Conservation (phyloP, 1,140 invertebrate species). For the Aricia agestis region DNA sequence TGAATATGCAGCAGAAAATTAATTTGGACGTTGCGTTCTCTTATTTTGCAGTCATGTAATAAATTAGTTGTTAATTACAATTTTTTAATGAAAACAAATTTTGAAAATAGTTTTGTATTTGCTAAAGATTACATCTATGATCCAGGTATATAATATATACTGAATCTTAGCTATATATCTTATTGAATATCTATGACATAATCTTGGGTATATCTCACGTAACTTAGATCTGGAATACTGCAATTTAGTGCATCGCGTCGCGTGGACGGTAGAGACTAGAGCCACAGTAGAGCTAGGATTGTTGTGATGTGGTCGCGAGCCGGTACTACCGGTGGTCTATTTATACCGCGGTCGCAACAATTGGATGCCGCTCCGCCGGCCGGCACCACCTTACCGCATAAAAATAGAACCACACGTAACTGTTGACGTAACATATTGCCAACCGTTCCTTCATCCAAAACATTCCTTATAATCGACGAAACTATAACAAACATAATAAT, state of each 20-base stretch:
- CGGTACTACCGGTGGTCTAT: conserved; percentile 15
- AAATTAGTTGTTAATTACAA: too few species aligned
- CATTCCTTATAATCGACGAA: neutral
- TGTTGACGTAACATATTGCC: conserved; percentile 31
- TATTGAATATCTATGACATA: too few species aligned
- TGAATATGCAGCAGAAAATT: neutral
- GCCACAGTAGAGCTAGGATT: neutral
- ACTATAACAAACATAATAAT: neutral
- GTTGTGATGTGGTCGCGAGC: neutral
- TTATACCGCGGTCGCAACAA: conserved; percentile 28
- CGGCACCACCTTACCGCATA: conserved; percentile 27
- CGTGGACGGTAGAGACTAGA: too few species aligned
- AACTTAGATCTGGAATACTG: too few species aligned
- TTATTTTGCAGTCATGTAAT: neutral
- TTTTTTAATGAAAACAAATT: too few species aligned
- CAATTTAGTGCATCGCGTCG: too few species aligned
- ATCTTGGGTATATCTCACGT: too few species aligned
- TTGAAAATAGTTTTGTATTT: too few species aligned
- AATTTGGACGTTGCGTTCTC: neutral
- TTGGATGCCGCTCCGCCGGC: conserved; percentile 23
- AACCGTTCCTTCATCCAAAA: neutral
- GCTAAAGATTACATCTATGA: too few species aligned
- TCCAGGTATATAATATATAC: too few species aligned
- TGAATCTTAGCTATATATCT: too few species aligned
- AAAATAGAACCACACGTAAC: conserved; percentile 37